Base-by-base conservation (phyloP, 2,113 vertebrate species). In the Saguinus midas region DNA sequence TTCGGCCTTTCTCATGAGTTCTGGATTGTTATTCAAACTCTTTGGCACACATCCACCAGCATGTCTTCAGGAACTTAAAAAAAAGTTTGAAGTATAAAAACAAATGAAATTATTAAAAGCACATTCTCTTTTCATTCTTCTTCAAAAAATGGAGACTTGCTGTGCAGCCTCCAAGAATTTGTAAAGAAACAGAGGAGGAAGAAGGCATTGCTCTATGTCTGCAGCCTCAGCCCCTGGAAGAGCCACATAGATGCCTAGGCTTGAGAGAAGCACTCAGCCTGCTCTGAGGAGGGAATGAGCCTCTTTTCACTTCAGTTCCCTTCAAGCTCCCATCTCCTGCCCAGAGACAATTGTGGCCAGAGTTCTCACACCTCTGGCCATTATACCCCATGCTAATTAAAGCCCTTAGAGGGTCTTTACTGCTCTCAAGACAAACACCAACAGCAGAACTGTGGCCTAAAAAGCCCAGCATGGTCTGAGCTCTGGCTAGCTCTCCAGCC, bases 1-100 rank as follows among this genome's bases (percentile, higher is more conserved):
- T 61, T 50, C 25, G 50, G 25, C 1, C 13, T 27, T 1, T 58
- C 87, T 82, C 55, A n/a, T 9, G 29, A 40, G 21, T n/a, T 70
- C 81, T 21, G n/a, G 80, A 40, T 45, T n/a, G 6, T 37, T 87
- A n/a, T 0, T 57, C 87, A 91, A 23, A 52, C 17, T 14, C 48
- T 40, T 78, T 29, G 68, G 25, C 11, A 8, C 45, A 35, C 3
- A 20, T 10, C 16, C 23, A 45, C 86, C 40, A 83, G 27, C 8
- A 14, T 50, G 37, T 83, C 87, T 86, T 86, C 20, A 50, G 66
- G 37, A 92, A 43, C 25, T 9, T 40, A 52, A 57, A 10, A 58
- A 58, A 80, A 64, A 58, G 66, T 80, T 40, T 35, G 79, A 85
- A 58, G 37, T 55, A 64, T 66, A 82, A 64, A 95, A 81, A 35